Conservation (phyloP, 2,113 vertebrate genomes). For the Apaloderma vittatum region DNA sequence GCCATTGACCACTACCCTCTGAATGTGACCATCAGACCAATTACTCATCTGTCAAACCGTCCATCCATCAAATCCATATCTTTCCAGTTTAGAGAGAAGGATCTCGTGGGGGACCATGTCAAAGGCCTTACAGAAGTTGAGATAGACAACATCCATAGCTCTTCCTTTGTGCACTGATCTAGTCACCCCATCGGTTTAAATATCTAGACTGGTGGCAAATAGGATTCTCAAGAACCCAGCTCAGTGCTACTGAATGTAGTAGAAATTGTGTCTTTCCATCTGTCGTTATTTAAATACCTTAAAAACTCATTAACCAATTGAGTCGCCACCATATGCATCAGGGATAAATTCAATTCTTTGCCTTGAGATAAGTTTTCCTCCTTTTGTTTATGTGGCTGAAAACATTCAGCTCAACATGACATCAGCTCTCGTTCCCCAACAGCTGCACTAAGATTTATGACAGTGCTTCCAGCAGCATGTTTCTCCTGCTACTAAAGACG, state of each 20-base stretch:
- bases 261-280: neutral
- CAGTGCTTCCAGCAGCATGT: neutral
- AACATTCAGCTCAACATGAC: conserved; percentile 11
- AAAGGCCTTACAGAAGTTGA: neutral
- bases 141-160: neutral
- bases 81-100: neutral
- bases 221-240: neutral
- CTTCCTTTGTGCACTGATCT: neutral
- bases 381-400: conserved; percentile 7
- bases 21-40: accelerated
- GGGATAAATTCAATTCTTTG: neutral
- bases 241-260: neutral
- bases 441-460: neutral
- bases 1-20: neutral
- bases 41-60: neutral
- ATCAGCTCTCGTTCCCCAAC: neutral
- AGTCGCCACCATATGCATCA: neutral
- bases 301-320: conserved; percentile 2
- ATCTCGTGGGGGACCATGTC: neutral
- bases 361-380: neutral
- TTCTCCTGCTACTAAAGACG: conserved; percentile 23
- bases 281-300: neutral
- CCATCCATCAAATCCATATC: neutral
- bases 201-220: neutral
- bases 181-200: neutral